A percentile compares a stretch with the other conserved stretches of the same genome.
Conservation (phyloP, 2,888 invertebrate species). For the Choreutis nemorana region DNA sequence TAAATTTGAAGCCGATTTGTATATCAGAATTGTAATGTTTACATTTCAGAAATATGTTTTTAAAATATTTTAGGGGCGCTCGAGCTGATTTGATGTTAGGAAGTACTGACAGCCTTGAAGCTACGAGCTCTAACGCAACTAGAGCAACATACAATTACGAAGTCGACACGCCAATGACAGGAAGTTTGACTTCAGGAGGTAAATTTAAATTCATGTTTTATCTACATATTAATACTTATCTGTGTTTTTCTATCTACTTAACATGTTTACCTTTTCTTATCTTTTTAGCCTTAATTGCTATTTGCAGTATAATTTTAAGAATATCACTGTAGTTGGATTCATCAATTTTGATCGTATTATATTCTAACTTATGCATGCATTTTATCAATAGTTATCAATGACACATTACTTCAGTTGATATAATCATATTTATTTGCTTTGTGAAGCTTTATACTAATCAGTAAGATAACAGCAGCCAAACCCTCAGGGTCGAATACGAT, state of each 20-base stretch:
- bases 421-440: too few species aligned
- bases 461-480: constrained; percentile 59
- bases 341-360: too few species aligned
- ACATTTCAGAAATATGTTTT: neutral
- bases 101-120: constrained; percentile 78
- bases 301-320: too few species aligned
- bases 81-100: constrained; percentile 66
- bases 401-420: too few species aligned
- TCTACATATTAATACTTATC: too few species aligned
- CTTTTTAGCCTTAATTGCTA: too few species aligned
- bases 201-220: constrained; percentile 14
- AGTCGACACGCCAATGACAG: constrained; percentile 85
- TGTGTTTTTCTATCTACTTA: too few species aligned
- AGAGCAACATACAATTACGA: constrained; percentile 86
- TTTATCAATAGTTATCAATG: too few species aligned
- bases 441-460: constrained; percentile 61
- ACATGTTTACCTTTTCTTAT: too few species aligned
- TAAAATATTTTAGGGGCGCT: constrained; percentile 26
- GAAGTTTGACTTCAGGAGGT: constrained; percentile 80
- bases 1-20: constrained; percentile 14
- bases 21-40: neutral
- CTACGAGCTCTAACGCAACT: constrained; percentile 81
- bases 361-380: too few species aligned
- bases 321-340: too few species aligned
- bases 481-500: constrained; percentile 81